Evolutionary conservation across 92 coral and sea anemone species (phyloP).

Genomic region (Zoanthus gigantus): DNA sequence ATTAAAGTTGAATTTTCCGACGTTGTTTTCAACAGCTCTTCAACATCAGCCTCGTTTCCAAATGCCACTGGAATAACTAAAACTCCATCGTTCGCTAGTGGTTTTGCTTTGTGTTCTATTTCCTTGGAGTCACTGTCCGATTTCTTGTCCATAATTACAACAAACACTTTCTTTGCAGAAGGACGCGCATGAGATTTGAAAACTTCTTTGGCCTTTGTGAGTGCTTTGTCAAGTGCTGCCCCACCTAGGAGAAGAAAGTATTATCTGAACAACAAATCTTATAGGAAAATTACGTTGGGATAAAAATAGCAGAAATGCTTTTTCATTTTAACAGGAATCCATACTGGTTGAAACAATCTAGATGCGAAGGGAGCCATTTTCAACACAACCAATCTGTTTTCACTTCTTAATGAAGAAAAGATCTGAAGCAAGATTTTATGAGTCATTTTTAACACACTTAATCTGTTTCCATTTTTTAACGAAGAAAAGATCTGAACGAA

Average conservation of each 20-base stretch:
- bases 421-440: too few species aligned
- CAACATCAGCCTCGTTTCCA: conserved; percentile 76
- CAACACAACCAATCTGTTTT: too few species aligned
- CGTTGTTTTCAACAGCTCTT: conserved; percentile 62
- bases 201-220: conserved; percentile 41
- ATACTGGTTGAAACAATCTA: too few species aligned
- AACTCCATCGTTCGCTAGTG: conserved; percentile 67
- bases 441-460: too few species aligned
- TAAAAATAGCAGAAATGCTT: not conserved
- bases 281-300: not conserved
- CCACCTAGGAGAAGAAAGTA: conserved; percentile 26
- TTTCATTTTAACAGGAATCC: too few species aligned
- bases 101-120: conserved; percentile 65
- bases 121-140: conserved; percentile 66
- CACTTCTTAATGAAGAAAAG: too few species aligned
- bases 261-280: not conserved
- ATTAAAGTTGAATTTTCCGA: conserved; percentile 59
- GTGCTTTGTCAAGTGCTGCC: conserved; percentile 55
- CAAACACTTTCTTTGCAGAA: conserved; percentile 76
- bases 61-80: conserved; percentile 78
- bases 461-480: too few species aligned
- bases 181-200: conserved; percentile 58
- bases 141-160: conserved; percentile 81
- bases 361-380: too few species aligned
- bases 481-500: too few species aligned